Conservation (phyloP, 2,888 invertebrate genomes). For the Mesoligia furuncula region DNA sequence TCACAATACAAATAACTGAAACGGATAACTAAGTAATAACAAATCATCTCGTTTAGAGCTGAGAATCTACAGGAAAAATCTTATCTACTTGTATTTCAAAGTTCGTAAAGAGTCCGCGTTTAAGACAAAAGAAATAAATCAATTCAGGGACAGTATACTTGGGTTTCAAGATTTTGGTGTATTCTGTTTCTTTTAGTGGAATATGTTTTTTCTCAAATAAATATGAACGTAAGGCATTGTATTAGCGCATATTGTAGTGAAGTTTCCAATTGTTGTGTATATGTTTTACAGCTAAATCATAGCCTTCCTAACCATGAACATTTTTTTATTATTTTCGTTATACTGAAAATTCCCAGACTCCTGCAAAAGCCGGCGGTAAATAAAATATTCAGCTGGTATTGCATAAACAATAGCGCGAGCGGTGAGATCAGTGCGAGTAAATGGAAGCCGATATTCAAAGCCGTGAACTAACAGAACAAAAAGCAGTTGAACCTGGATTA, state of each 20-base stretch:
- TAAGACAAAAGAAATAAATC: neutral
- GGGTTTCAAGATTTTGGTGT: neutral
- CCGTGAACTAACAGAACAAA: conserved; percentile 18
- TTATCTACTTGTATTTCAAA: neutral
- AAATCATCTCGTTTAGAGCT: conserved; percentile 30
- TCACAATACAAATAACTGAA: conserved; percentile 57
- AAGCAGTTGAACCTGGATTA: conserved; percentile 7
- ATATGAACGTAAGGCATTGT: neutral
- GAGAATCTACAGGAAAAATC: neutral
- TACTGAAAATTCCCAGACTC: neutral
- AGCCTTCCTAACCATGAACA: neutral
- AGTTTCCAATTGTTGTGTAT: neutral
- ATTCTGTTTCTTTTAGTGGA: neutral
- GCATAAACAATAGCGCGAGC: conserved; percentile 25
- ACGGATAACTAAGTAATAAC: conserved; percentile 54
- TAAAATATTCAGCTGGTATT: conserved; percentile 32
- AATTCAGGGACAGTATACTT: conserved; percentile 11
- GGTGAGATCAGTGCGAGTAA: conserved; percentile 17
- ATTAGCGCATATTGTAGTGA: neutral
- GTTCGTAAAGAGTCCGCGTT: neutral
- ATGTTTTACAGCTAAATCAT: neutral
- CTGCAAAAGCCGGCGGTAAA: conserved; percentile 7
- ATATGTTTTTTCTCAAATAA: neutral
- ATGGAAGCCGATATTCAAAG: conserved; percentile 25
- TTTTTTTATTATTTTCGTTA: neutral